Evolutionary conservation across 92 coral and sea anemone genomes (phyloP).

Genomic region (Pocillopora meandrina): DNA sequence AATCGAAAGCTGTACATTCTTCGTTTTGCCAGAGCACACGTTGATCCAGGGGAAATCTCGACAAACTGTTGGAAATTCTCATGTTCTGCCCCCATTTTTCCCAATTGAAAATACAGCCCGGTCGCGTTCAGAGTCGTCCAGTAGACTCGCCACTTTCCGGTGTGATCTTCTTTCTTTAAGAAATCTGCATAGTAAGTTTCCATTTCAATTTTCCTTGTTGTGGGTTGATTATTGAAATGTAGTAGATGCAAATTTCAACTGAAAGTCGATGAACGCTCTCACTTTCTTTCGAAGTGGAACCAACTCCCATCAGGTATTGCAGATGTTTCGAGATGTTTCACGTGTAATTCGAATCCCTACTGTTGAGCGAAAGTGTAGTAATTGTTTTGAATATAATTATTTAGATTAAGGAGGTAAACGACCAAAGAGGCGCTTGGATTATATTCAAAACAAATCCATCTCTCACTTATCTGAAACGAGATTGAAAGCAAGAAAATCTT

Average conservation of each 20-base stretch:
- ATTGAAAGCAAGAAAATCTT: no score
- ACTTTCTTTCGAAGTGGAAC: background rate
- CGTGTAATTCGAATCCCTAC: background rate
- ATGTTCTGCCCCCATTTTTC: constrained; percentile 11
- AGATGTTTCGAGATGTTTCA: background rate
- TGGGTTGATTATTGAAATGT: no score
- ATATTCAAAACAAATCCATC: no score
- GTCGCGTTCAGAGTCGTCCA: constrained; percentile 29
- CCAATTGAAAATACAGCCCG: constrained; percentile 41
- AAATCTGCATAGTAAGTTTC: constrained; percentile 33
- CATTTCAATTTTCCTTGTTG: background rate
- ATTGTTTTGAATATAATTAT: no score
- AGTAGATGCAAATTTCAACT: no score
- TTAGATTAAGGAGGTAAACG: no score
- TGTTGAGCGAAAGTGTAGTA: background rate
- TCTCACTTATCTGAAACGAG: no score
- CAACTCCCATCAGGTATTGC: background rate
- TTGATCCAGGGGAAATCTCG: constrained; percentile 33
- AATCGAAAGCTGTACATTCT: constrained; percentile 51
- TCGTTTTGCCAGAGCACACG: constrained; percentile 38
- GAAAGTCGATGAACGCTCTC: no score
- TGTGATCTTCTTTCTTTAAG: constrained; percentile 40
- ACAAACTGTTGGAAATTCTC: constrained; percentile 25
- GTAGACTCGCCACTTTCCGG: constrained; percentile 33
- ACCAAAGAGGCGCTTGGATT: no score